Base-by-base conservation (phyloP, 2,797 vertebrate genomes). In the Atherinosoma microstoma region DNA sequence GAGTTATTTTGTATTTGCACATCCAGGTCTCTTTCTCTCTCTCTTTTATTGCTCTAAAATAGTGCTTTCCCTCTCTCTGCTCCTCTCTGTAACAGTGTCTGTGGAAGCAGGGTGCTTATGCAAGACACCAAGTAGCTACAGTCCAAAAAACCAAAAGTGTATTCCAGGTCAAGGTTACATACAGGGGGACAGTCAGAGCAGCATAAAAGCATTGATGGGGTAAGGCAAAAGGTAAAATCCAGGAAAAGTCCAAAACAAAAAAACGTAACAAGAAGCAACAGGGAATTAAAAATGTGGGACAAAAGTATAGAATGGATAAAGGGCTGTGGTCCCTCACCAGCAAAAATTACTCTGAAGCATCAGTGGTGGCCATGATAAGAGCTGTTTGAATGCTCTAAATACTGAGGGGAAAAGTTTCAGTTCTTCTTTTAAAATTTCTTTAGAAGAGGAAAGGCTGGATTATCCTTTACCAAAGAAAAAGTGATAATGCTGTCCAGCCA, bases 111-210 rank as follows among this genome's bases (percentile, higher is more conserved):
- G 38, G 45, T 1, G 4, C 11, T 53, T 24, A 27, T 11, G 51
- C 9, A 42, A 42, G 27, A 11, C 60, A 29, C 38, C 27, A 20
- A 30, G 27, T 8, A 45, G 38, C 27, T 18, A 18, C 38, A 34
- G 29, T 34, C 29, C 38, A 8, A 57, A 58, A 57, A 64, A 13
- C 40, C 51, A 35, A 57, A 64, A 38, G 47, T 57, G 15, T 15
- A 36, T 13, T 35, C 51, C 29, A 64, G 53, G 70, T 72, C 30
- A 35, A 57, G n/a, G 32, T 65, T 35, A 51, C 12, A 11, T 34
- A 51, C 10, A 15, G 29, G 16, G 22, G 36, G 6, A 4, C 35
- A 22, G 18, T 35, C 15, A 47, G 35, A 45, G 42, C n/a, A 64
- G 38, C n/a, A 32, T 51, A 51, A 16, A 30, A 18, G 20, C 32